phyloP scores from a whole-genome alignment of 2,797 vertebrate species.

The Dendrocincla tyrannina region DNA sequence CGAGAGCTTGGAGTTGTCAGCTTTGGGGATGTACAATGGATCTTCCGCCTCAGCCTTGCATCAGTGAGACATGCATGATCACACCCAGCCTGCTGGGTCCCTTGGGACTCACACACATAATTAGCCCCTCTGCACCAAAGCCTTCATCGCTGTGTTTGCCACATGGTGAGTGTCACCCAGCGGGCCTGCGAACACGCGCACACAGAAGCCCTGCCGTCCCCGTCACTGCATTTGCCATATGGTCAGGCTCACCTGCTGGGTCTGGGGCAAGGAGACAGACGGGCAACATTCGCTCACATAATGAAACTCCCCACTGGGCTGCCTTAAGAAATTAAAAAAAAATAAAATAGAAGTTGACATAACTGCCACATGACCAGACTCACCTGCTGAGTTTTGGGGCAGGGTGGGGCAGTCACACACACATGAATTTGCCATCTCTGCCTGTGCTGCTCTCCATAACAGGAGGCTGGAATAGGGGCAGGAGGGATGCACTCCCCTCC shows the following conservation, averaged over 20 bases:
- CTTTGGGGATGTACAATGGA: neutral
- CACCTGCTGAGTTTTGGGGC: slow-evolving; percentile 10
- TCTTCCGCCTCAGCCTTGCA: neutral
- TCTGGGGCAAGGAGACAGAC: slow-evolving; percentile 21
- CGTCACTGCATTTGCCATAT: slow-evolving; percentile 14
- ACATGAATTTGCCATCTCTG: neutral
- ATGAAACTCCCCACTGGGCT: slow-evolving; percentile 31
- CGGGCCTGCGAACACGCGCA: neutral
- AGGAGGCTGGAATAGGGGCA: fast-evolving
- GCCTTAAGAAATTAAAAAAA: neutral
- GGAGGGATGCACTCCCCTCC: neutral
- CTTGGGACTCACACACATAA: slow-evolving; percentile 5
- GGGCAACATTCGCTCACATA: slow-evolving; percentile 11
- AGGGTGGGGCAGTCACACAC: neutral
- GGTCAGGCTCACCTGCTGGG: slow-evolving; percentile 47
- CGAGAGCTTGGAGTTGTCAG: neutral
- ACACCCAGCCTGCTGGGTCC: neutral
- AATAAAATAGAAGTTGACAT: neutral
- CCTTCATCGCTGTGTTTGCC: neutral
- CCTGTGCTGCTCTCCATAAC: neutral
- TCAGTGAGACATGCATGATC: neutral
- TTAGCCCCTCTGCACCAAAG: slow-evolving; percentile 23
- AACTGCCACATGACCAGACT: neutral
- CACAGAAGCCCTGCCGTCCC: neutral
- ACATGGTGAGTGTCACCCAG: slow-evolving; percentile 51